Conservation (phyloP, 1,140 invertebrate species). For the Brachionus plicatilis region DNA sequence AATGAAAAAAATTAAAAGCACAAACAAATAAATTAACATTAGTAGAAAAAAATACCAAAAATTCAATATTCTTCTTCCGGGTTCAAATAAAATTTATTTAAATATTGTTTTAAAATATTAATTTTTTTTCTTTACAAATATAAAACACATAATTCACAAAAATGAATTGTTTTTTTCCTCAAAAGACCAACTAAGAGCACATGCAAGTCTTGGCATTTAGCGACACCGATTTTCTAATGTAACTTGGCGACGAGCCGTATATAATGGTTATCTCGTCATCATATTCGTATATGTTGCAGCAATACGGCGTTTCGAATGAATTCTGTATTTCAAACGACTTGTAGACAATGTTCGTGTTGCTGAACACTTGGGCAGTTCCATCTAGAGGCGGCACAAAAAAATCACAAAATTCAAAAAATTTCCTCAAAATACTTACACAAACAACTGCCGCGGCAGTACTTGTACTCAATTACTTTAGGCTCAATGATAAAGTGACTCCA, state of each 20-base stretch:
- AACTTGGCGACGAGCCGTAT: constrained; percentile 26
- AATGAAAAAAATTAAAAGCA: not conserved
- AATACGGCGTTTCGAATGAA: not conserved
- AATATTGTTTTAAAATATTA: not conserved
- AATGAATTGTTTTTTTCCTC: not conserved
- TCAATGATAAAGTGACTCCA: constrained; percentile 23
- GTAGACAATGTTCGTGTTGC: constrained; percentile 27
- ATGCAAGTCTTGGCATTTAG: constrained; percentile 32
- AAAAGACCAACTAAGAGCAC: constrained; percentile 6
- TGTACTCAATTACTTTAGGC: constrained; percentile 33
- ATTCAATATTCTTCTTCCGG: not conserved
- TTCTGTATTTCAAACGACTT: constrained; percentile 7
- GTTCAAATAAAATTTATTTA: not conserved
- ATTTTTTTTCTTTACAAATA: not conserved
- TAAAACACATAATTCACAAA: constrained; percentile 8
- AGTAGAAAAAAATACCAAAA: not conserved
- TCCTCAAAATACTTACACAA: constrained; percentile 11
- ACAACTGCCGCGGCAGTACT: constrained; percentile 29
- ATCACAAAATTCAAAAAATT: not conserved
- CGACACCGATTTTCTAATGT: constrained; percentile 7
- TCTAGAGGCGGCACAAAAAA: not conserved
- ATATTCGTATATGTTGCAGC: constrained; percentile 28
- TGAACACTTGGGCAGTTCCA: not conserved
- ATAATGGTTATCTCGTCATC: constrained; percentile 7
- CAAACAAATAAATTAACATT: not conserved